Percentiles rank a stretch among this genome's conserved stretches.
These are phyloP conservation scores for Diplazon laetatorius DNA, from an alignment of 2,888 invertebrate species.

Conservation along the genomic window DNA sequence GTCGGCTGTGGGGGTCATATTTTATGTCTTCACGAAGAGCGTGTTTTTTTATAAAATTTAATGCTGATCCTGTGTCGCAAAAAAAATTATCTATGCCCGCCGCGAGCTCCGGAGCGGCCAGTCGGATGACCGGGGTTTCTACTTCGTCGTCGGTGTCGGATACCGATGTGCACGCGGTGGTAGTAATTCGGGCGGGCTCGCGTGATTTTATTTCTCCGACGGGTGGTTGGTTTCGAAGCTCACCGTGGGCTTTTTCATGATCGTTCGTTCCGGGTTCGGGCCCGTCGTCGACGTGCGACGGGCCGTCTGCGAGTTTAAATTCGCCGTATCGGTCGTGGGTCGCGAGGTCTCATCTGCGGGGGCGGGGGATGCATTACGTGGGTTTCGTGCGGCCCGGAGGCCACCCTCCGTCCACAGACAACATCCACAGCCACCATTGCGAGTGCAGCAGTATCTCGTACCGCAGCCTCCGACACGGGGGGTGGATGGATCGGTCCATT, in stretches of 20 bases:
- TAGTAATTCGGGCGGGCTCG: no score
- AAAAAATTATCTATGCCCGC: no score
- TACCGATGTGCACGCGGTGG: no score
- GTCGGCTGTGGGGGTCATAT: not conserved
- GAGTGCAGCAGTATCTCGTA: not conserved
- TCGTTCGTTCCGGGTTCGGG: not conserved
- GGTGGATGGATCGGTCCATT: not conserved
- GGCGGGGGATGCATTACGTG: no score
- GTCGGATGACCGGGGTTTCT: no score
- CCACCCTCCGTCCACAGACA: conserved; percentile 6
- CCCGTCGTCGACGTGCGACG: conserved; percentile 9
- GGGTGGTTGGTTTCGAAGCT: not conserved
- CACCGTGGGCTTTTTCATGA: not conserved
- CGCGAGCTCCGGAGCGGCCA: no score
- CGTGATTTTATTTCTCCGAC: not conserved
- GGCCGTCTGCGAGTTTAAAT: conserved; percentile 29
- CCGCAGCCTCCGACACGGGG: not conserved
- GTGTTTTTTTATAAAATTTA: no score
- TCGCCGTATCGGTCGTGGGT: no score
- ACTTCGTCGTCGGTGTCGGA: no score
- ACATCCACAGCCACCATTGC: not conserved
- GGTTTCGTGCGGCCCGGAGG: not conserved
- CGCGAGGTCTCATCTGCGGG: not conserved
- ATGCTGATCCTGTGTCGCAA: no score
- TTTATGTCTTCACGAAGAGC: no score